phyloP scores from a whole-genome alignment of 2,888 invertebrate species.

The Apotomis capreana region DNA sequence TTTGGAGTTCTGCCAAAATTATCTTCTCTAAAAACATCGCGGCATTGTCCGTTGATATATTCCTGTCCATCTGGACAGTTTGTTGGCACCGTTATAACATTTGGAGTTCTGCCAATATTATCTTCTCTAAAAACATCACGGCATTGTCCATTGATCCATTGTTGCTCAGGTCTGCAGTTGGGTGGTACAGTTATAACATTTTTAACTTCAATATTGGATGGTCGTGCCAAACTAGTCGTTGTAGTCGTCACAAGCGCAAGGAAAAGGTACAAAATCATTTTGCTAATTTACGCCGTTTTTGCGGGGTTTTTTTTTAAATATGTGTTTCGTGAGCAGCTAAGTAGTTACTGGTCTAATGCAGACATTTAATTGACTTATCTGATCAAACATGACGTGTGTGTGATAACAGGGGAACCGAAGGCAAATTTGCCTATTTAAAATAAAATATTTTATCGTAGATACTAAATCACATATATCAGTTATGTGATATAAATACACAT shows the following conservation, averaged over 20 bases:
- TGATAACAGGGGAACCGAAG: conserved; percentile 32
- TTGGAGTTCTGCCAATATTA: conserved; percentile 36
- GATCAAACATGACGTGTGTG: conserved; percentile 31
- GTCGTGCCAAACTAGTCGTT: conserved; percentile 23
- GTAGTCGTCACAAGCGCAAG: conserved; percentile 11
- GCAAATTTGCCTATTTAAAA: neutral
- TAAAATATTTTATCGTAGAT: neutral
- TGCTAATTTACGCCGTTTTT: neutral
- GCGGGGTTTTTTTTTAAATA: neutral
- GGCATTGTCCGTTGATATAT: conserved; percentile 43
- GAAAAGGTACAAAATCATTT: conserved; percentile 24
- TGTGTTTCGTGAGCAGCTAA: conserved; percentile 23
- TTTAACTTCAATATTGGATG: conserved; percentile 39
- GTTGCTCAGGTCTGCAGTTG: conserved; percentile 39
- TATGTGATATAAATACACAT: too few relatives aligned
- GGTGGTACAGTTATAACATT: conserved; percentile 20
- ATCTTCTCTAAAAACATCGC: conserved; percentile 37
- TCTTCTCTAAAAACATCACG: conserved; percentile 47
- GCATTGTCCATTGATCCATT: conserved; percentile 46
- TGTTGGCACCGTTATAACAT: conserved; percentile 40
- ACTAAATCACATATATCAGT: neutral
- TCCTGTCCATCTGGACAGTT: conserved; percentile 44
- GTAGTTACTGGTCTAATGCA: conserved; percentile 38
- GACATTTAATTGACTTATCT: conserved; percentile 55
- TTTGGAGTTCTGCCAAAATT: conserved; percentile 26